phyloP scores from a whole-genome alignment of 2,888 invertebrate genomes.

The Ennomos fuscantarius region DNA sequence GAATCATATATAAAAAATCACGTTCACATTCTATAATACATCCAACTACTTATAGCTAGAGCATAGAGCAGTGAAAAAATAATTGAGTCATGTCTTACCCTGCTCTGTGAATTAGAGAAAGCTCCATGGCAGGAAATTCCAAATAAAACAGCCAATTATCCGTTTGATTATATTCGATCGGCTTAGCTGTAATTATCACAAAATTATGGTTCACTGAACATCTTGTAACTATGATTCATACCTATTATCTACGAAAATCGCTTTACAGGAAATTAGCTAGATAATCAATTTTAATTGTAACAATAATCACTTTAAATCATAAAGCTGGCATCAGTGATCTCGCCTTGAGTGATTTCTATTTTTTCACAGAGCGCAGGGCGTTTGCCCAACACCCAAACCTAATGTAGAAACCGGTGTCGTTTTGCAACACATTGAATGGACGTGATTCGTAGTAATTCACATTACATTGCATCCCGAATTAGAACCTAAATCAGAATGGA shows the following conservation, averaged over 20 bases:
- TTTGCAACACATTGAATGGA: constrained; percentile 40
- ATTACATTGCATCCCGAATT: constrained; percentile 53
- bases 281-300: constrained; percentile 67
- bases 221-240: constrained; percentile 34
- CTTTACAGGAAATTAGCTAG: constrained; percentile 64
- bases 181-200: neutral
- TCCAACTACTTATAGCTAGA: too few species aligned
- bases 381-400: constrained; percentile 57
- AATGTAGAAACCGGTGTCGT: constrained; percentile 50
- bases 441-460: constrained; percentile 46
- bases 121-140: too few species aligned
- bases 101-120: too few species aligned
- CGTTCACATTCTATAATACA: too few species aligned
- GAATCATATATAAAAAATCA: too few species aligned
- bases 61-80: too few species aligned
- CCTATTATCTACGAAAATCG: constrained; percentile 42
- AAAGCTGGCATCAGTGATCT: constrained; percentile 62
- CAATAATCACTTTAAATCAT: constrained; percentile 65
- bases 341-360: constrained; percentile 76
- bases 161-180: neutral
- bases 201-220: neutral
- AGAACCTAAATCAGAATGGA: constrained; percentile 48
- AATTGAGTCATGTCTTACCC: too few species aligned
- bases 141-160: neutral
- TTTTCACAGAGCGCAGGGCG: constrained; percentile 63